phyloP scores from a whole-genome alignment of 2,113 vertebrate genomes.

The Grus americana region DNA sequence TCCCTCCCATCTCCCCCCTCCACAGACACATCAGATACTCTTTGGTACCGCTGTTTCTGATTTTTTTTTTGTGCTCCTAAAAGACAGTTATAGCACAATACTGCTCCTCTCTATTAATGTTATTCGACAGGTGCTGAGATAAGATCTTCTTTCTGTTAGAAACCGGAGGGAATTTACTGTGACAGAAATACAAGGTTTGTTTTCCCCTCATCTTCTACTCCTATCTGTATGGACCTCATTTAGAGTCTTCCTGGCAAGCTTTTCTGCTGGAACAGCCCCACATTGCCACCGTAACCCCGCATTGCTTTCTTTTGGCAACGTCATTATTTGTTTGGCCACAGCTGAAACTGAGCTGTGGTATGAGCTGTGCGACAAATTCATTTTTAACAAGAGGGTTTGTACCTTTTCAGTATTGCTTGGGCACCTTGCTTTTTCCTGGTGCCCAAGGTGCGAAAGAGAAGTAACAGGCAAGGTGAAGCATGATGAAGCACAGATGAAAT shows the following conservation, averaged over 20 bases:
- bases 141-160: background rate
- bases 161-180: background rate
- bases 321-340: background rate
- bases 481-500: background rate
- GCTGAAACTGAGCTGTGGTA: background rate
- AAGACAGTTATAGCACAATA: background rate
- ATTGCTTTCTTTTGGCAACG: background rate
- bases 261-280: background rate
- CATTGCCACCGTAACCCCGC: background rate
- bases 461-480: background rate
- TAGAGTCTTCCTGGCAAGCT: background rate
- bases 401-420: background rate
- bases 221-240: background rate
- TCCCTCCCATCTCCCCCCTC: background rate
- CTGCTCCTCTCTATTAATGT: background rate
- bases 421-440: background rate
- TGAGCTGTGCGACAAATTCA: background rate
- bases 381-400: background rate
- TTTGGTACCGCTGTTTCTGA: background rate
- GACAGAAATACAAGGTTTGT: background rate
- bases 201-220: background rate
- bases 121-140: background rate
- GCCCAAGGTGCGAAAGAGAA: background rate
- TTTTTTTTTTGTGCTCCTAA: background rate
- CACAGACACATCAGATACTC: background rate